Conservation (phyloP, 1,140 invertebrate species). For the Dendroctonus ponderosae region DNA sequence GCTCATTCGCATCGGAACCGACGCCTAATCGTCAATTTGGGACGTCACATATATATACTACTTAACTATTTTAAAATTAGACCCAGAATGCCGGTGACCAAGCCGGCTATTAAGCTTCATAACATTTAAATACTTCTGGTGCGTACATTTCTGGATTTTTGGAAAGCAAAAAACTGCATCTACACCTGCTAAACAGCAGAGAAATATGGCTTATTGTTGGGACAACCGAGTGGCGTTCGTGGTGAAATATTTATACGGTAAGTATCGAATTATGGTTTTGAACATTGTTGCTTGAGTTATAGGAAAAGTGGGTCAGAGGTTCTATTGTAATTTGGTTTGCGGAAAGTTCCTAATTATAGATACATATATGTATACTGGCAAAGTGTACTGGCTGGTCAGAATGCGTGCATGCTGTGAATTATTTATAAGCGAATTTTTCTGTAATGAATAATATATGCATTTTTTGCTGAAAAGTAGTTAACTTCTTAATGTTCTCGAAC, state of each 20-base stretch:
- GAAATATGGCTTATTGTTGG: conserved; percentile 70
- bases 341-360: background rate
- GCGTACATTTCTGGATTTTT: too few species aligned
- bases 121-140: too few species aligned
- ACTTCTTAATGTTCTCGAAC: too few species aligned
- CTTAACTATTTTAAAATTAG: too few species aligned
- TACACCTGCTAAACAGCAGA: too few species aligned
- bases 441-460: background rate
- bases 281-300: background rate
- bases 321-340: background rate
- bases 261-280: conserved; percentile 29
- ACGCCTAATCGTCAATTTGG: too few species aligned
- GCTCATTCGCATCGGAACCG: too few species aligned
- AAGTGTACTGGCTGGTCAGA: background rate
- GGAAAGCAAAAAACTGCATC: too few species aligned
- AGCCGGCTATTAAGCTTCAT: too few species aligned
- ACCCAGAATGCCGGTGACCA: too few species aligned
- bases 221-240: conserved; percentile 78
- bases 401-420: background rate
- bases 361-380: background rate
- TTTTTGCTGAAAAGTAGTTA: too few species aligned
- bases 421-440: background rate
- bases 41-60: too few species aligned
- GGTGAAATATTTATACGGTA: conserved; percentile 75
- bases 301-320: background rate